Evolutionary conservation across 2,113 vertebrate species (phyloP), one percentile per base, ranked within the genome.

Genomic region (Ophiodon elongatus): DNA sequence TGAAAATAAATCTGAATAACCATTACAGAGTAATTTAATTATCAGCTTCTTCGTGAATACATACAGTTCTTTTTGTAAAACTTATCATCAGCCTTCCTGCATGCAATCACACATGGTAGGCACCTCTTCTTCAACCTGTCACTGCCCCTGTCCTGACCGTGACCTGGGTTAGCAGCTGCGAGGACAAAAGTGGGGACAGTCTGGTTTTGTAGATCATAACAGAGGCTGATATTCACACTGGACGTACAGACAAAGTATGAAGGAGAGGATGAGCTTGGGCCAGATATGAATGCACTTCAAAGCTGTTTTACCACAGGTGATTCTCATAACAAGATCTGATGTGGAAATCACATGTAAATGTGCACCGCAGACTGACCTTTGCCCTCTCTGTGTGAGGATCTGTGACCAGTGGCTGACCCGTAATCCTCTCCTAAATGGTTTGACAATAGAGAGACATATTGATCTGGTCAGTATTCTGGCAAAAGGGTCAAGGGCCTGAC

Each of bases 371-470:
- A 80, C 82, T 92, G 94, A 93, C 91, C 93, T 91, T 75, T 94
- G 89, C 72, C 93, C 88, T 88, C 47, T 74, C 56, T 83, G 85
- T 87, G 76, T 87, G 84, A 79, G 67, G 79, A 85, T 83, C 82
- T 90, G 84, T 95, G 94, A 93, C 93, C 92, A 89, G 84, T 82
- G 79, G 68, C 85, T 92, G 87, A 91, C 89, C 92, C 11, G 39
- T 93, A 94, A 94, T 94, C 90, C 85, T 86, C 88, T 87, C 65
- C 85, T 94, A 93, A 94, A 94, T 90, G 93, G 91, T 92, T 92
- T 87, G 89, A 95, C 94, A 93, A 93, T 95, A 88, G 93, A 94
- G 85, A 89, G 82, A 78, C 43, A 17, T 95, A 95, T 96, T 91
- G 94, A 95, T 96, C 89, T 85, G 86, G 82, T 65, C 69, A 89